phyloP scores from a whole-genome alignment of 2,113 vertebrate species.

The Calyptommatus sinebrachiatus region DNA sequence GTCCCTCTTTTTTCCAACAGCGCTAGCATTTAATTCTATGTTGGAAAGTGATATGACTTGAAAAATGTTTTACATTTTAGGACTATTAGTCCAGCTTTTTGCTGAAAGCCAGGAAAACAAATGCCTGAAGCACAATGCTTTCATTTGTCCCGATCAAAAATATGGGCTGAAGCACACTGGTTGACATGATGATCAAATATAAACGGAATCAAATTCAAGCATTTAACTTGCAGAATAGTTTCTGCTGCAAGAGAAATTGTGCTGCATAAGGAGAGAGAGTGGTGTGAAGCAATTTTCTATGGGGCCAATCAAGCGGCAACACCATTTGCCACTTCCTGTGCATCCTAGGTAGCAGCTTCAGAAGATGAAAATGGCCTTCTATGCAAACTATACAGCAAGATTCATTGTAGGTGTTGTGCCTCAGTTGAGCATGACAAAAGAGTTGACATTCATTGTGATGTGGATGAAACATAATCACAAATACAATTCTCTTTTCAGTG shows the following conservation, averaged over 20 bases:
- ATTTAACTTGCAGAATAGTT: not conserved
- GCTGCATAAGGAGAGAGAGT: not conserved
- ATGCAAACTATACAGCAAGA: not conserved
- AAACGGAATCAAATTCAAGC: not conserved
- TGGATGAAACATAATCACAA: not conserved
- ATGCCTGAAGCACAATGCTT: not conserved
- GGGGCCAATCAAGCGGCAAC: too few relatives aligned
- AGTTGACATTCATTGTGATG: not conserved
- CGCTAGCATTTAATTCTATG: not conserved
- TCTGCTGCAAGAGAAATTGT: not conserved
- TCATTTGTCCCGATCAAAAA: not conserved
- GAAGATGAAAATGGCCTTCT: not conserved
- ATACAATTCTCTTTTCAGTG: not conserved
- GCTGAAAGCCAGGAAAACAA: not conserved
- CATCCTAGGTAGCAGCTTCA: not conserved
- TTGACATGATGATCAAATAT: not conserved
- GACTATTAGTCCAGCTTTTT: not conserved
- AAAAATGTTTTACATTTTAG: not conserved
- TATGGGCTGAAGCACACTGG: not conserved
- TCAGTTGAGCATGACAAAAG: not conserved
- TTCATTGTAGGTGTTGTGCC: not conserved
- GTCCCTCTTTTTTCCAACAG: not conserved
- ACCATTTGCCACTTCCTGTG: not conserved
- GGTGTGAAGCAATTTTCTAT: not conserved
- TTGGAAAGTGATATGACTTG: not conserved